Conservation (phyloP, 1,140 invertebrate genomes). For the Antheraea mylitta region DNA sequence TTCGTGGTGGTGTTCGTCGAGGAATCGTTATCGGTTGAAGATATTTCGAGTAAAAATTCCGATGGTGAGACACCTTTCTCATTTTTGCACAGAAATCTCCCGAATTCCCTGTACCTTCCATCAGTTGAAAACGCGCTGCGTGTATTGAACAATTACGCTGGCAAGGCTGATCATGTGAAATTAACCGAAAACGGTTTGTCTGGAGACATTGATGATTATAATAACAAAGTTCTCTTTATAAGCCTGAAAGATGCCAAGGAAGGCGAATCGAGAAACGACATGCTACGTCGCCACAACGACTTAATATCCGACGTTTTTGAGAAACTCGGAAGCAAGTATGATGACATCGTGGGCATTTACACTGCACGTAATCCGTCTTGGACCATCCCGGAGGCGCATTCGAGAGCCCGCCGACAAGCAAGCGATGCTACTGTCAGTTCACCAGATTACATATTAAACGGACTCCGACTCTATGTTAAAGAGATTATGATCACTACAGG, state of each 20-base stretch:
- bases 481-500: conserved; percentile 24
- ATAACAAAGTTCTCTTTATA: conserved; percentile 61
- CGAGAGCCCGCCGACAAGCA: conserved; percentile 45
- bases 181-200: conserved; percentile 62
- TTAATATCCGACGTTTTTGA: conserved; percentile 63
- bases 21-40: conserved; percentile 71
- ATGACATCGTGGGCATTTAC: conserved; percentile 61
- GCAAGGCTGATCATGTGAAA: conserved; percentile 52
- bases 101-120: conserved; percentile 50
- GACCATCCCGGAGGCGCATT: conserved; percentile 46
- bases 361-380: conserved; percentile 67
- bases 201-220: conserved; percentile 48
- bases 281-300: conserved; percentile 66
- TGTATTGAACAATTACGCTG: conserved; percentile 50
- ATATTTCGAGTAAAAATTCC: conserved; percentile 61
- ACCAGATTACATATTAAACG: conserved; percentile 32
- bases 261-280: conserved; percentile 56
- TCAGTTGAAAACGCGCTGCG: conserved; percentile 52
- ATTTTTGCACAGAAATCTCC: conserved; percentile 52
- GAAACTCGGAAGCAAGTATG: conserved; percentile 47
- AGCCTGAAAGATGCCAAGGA: conserved; percentile 65
- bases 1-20: conserved; percentile 67
- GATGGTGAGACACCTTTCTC: conserved; percentile 59
- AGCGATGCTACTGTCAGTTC: background rate
- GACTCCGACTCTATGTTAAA: conserved; percentile 44